Evolutionary conservation across 1,140 invertebrate species (phyloP).

Genomic region (Drosophila gunungcola): DNA sequence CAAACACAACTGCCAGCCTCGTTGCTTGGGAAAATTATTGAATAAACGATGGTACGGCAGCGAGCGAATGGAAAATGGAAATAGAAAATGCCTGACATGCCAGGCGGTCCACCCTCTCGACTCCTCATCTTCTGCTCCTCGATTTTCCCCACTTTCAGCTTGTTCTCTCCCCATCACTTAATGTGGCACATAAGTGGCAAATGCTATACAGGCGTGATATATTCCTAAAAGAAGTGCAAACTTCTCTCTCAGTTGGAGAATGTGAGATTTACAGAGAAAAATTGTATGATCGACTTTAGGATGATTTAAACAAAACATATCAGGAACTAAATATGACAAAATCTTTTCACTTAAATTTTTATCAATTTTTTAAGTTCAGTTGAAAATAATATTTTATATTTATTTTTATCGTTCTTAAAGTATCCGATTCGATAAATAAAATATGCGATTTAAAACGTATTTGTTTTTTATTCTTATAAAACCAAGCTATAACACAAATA

Average conservation of each 20-base stretch:
- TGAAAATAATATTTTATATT: no score
- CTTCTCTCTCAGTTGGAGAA: constrained; percentile 14
- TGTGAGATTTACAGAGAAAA: constrained; percentile 14
- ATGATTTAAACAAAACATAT: background rate
- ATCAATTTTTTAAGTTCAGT: no score
- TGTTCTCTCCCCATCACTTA: constrained; percentile 44
- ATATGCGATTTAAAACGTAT: background rate
- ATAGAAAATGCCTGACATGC: constrained; percentile 69
- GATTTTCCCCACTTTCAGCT: constrained; percentile 9
- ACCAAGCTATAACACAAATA: no score
- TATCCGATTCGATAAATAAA: no score
- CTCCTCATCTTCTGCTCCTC: background rate
- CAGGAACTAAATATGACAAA: no score
- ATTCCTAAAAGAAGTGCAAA: constrained; percentile 36
- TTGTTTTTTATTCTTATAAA: background rate
- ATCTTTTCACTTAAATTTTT: no score
- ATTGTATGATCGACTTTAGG: background rate
- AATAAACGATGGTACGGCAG: constrained; percentile 43
- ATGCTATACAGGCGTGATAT: constrained; percentile 41
- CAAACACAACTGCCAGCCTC: constrained; percentile 66
- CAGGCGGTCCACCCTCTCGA: constrained; percentile 19
- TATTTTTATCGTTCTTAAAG: no score
- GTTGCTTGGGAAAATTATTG: constrained; percentile 66
- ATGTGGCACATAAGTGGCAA: constrained; percentile 46
- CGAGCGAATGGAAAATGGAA: constrained; percentile 66